Base-by-base conservation (phyloP, 1,140 invertebrate genomes). In the Apis dorsata region DNA sequence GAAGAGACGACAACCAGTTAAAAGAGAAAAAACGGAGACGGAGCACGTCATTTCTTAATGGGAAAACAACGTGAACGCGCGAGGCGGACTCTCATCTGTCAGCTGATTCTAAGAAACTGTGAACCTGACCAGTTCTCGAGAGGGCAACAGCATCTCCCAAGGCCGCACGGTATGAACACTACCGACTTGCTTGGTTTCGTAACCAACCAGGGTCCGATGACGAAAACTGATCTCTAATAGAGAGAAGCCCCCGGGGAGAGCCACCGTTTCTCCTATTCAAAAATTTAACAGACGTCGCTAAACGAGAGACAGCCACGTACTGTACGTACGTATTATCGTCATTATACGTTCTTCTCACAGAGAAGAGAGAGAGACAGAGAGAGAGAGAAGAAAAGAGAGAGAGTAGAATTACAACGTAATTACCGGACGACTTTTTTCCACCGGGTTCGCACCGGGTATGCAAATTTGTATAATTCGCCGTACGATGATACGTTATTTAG, bases 111-210 rank as follows among this genome's bases (percentile, higher is more conserved):
- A 34, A 81, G 86, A 88, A 88, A 83, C 75, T 79, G 65, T 76
- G 55, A 85, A 85, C 86, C 79, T 88, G 86, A 88, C 74, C 86
- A 75, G 72, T 77, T 78, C 79, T 73, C 70, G 57, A 13, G 83
- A 82, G 86, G 76, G 76, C 87, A 88, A 88, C 59, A 88, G 68
- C 87, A 73, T 83, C 68, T 76, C 7, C 68, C 87, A 88, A 88
- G 87, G 86, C 75, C 49, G 51, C 57, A 55, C 62, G 59, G 77
- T 69, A 72, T 79, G 72, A 83, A 83, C 83, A 60, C 68, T 57
- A 28, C 8, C 49, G 51, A 76, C 68, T 65, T 53, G 11, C 34
- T 65, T 8, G 34, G 21, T 57, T 60, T 53, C 63, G 81, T 66
- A 79, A 83, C 77, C 81, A 60, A 7, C 4, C 34, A 11, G 78